Evolutionary conservation across 2,113 vertebrate genomes (phyloP).

Genomic region (Formicarius rufipectus): DNA sequence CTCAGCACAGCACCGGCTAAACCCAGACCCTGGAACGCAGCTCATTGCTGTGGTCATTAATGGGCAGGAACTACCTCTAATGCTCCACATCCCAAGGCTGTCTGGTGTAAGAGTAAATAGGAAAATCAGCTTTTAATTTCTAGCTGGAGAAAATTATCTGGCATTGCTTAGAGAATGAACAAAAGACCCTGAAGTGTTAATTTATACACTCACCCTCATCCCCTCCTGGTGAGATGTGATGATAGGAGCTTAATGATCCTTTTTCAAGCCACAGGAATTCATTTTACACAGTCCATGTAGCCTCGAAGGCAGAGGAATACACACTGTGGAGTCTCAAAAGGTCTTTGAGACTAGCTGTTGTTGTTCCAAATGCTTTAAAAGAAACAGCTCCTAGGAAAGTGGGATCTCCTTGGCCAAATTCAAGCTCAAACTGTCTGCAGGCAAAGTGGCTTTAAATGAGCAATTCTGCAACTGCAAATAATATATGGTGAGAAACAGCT

Average conservation of each 20-base stretch:
- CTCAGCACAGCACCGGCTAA: fast-evolving
- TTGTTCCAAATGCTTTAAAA: neutral
- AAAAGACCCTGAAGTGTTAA: neutral
- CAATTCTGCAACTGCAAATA: neutral
- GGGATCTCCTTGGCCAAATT: neutral
- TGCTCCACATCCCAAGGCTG: neutral
- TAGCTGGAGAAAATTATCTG: neutral
- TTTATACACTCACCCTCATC: neutral
- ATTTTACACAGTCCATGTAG: neutral
- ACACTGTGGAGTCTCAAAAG: neutral
- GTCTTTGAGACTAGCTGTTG: neutral
- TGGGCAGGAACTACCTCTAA: neutral
- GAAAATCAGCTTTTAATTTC: neutral
- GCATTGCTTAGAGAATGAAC: neutral
- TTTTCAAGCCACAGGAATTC: neutral
- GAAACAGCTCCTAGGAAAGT: neutral
- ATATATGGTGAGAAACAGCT: neutral
- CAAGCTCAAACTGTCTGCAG: neutral
- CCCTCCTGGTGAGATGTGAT: neutral
- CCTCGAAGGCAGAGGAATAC: neutral
- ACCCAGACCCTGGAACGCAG: neutral
- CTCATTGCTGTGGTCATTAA: neutral
- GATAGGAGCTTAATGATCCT: neutral
- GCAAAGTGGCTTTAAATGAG: neutral
- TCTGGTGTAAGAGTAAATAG: neutral